Evolutionary conservation across 1,140 invertebrate genomes (phyloP), one percentile per base, ranked within the genome.

Genomic region (Aphaenogaster rudis): DNA sequence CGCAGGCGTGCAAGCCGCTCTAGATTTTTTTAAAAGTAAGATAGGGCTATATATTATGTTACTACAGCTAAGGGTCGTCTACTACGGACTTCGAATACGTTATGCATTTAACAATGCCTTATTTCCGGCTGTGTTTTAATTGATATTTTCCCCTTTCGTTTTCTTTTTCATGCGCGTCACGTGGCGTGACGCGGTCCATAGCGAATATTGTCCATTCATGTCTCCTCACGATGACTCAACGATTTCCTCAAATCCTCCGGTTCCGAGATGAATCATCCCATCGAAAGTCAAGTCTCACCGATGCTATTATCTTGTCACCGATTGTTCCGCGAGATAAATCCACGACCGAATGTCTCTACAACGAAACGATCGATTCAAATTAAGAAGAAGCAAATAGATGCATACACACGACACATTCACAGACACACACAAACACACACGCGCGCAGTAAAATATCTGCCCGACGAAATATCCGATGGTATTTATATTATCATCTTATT

Each of bases 401-500:
- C 15, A 57, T 45, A 81, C 3, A 28, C 15, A 57, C 13, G n/a
- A 17, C 33, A n/a, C 39, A 5, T 21, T 4, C 39, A 13, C 39
- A n/a, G 17, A 17, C 39, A 4, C 4, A 61, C 59, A 61, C 59
- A 33, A 0, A 59, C 57, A 11, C 57, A 59, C 4, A 50, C 28
- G 45, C 52, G 9, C n/a, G 42, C 64, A 74, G 67, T 74, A 36
- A 74, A 86, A 66, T 86, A 85, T 78, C 76, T 88, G 86, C 59
- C 86, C 78, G 67, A 81, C n/a, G 57, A 28, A 28, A 86, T 67
- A 78, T 76, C 84, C 76, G 74, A 85, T 80, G 57, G 78, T 92
- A 91, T 93, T 93, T 93, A 94, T 94, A 92, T 90, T 86, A 88
- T 88, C 86, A 81, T 91, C 89, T 90, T 89, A 92, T 91, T 89